These are phyloP conservation scores for Atherinomorus stipes DNA, from an alignment of 2,113 vertebrate species.

Conservation along the genomic window DNA sequence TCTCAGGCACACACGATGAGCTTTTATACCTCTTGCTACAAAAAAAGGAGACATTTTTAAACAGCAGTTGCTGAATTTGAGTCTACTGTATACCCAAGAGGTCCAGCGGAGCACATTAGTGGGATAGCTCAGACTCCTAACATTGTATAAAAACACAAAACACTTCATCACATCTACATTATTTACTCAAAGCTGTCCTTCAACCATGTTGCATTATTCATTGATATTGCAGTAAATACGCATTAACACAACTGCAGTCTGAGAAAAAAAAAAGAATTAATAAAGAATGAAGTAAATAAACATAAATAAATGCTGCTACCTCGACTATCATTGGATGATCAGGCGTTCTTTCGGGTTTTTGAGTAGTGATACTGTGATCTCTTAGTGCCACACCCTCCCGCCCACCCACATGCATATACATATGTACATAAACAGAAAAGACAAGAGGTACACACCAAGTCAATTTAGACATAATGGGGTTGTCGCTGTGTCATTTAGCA, in stretches of 20 bases:
- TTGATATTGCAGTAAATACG: slow-evolving; percentile 51
- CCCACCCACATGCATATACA: too few species aligned
- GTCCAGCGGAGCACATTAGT: slow-evolving; percentile 27
- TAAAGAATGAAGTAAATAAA: not conserved
- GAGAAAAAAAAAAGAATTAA: not conserved
- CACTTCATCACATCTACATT: slow-evolving; percentile 62
- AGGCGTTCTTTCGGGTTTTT: not conserved
- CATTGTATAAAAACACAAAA: slow-evolving; percentile 52
- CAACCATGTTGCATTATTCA: slow-evolving; percentile 65
- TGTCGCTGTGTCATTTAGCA: slow-evolving; percentile 25
- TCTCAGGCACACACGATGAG: slow-evolving; percentile 13
- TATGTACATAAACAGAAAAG: not conserved
- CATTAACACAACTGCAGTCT: slow-evolving; percentile 42
- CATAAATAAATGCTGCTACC: not conserved
- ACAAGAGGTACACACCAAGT: not conserved
- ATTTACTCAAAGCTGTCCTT: slow-evolving; percentile 59
- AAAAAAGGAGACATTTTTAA: not conserved
- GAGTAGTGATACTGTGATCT: too few species aligned
- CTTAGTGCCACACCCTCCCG: too few species aligned
- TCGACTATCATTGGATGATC: not conserved
- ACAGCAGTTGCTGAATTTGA: slow-evolving; percentile 25
- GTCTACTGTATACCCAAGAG: slow-evolving; percentile 19
- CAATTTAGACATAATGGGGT: slow-evolving; percentile 5
- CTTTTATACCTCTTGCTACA: slow-evolving; percentile 13
- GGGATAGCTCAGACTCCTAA: slow-evolving; percentile 31